Percentiles rank a stretch among this genome's conserved stretches.
phyloP scores from a whole-genome alignment of 2,797 vertebrate genomes.

The Calcarius lapponicus region DNA sequence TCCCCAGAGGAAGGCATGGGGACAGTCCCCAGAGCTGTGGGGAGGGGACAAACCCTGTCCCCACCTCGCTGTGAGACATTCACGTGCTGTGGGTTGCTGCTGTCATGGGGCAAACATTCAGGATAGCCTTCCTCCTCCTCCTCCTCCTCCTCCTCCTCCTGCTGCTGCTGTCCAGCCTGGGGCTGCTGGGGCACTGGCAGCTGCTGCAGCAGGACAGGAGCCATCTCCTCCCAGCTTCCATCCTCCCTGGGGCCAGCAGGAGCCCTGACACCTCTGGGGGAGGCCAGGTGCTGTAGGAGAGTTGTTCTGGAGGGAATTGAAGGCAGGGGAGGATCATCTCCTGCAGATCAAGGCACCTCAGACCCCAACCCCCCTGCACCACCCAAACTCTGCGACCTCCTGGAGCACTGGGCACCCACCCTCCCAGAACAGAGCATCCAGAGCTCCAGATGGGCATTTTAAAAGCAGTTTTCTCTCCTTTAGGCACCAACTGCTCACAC shows the following conservation, averaged over 20 bases:
- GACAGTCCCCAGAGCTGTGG: no score
- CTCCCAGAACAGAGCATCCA: neutral
- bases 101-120: fast-evolving
- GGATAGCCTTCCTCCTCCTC: neutral
- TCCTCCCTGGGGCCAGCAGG: neutral
- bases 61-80: neutral
- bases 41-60: neutral
- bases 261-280: neutral
- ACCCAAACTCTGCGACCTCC: neutral
- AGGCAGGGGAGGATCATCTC: neutral
- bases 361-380: neutral
- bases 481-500: fast-evolving
- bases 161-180: neutral
- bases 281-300: neutral
- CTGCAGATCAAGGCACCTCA: neutral
- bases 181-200: neutral
- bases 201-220: neutral
- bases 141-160: neutral
- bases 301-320: neutral
- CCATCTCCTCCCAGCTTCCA: neutral
- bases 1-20: neutral
- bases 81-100: neutral
- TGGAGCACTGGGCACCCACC: neutral
- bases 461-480: neutral
- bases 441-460: fast-evolving